A percentile compares a stretch with the other conserved stretches of the same genome.
These are phyloP conservation scores for Hanleya hanleyi DNA, from an alignment of 2,888 invertebrate genomes.

Conservation along the genomic window DNA sequence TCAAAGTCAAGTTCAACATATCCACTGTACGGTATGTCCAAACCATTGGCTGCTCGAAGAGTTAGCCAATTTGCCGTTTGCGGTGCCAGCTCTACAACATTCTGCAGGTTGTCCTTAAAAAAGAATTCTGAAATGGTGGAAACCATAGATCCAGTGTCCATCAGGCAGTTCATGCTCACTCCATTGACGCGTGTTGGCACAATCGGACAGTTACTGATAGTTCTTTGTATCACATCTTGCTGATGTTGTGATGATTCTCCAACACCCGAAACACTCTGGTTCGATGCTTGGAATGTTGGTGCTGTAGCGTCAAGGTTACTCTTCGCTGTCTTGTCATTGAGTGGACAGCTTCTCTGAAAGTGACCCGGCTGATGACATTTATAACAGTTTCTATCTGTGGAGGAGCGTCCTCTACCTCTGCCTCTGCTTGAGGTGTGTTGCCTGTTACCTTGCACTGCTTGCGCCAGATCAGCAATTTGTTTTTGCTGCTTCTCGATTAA, in stretches of 20 bases:
- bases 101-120: background rate
- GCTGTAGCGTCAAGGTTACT: too few species aligned
- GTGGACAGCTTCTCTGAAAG: background rate
- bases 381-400: background rate
- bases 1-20: background rate
- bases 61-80: background rate
- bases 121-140: background rate
- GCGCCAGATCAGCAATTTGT: background rate
- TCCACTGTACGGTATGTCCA: background rate
- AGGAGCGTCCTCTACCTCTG: background rate
- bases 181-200: background rate
- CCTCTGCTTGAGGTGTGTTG: too few species aligned
- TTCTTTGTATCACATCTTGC: background rate
- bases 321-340: background rate
- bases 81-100: background rate
- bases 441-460: background rate
- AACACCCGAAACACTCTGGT: too few species aligned
- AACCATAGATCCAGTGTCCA: background rate
- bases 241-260: too few species aligned
- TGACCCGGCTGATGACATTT: background rate
- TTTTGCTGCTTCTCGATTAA: background rate
- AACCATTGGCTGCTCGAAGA: background rate
- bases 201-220: constrained; percentile 16
- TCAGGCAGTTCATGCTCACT: background rate
- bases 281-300: too few species aligned